Conservation (phyloP, 2,888 invertebrate species). For the Apamea epomidion region DNA sequence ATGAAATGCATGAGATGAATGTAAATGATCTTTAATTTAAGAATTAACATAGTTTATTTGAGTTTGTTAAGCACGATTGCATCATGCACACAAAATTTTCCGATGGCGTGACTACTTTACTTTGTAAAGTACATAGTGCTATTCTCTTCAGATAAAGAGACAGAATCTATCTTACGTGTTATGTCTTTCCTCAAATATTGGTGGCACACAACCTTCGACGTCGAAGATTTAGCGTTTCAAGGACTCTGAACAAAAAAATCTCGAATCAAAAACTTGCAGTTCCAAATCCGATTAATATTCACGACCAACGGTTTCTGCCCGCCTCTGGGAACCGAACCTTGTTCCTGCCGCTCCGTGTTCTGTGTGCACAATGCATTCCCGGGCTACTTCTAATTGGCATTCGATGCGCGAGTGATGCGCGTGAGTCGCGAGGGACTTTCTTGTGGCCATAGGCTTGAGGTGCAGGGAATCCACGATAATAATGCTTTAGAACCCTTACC, state of each 20-base stretch:
- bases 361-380: conserved; percentile 66
- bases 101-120: background rate
- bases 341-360: conserved; percentile 64
- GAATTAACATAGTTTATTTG: background rate
- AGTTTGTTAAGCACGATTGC: background rate
- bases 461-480: background rate
- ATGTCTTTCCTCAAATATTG: background rate
- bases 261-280: conserved; percentile 25
- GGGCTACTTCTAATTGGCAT: conserved; percentile 62
- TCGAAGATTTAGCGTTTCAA: conserved; percentile 7
- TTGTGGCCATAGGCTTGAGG: conserved; percentile 37
- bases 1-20: background rate
- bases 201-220: too few relatives aligned
- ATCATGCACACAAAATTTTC: background rate
- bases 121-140: background rate
- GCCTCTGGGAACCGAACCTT: conserved; percentile 66
- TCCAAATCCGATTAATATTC: conserved; percentile 57
- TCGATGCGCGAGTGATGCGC: conserved; percentile 44
- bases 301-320: conserved; percentile 41
- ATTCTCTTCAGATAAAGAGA: background rate
- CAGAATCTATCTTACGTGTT: background rate
- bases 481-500: background rate
- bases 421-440: conserved; percentile 54
- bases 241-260: background rate
- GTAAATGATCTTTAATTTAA: background rate